Conservation (phyloP, 2,113 vertebrate species). For the Pygoscelis adeliae region DNA sequence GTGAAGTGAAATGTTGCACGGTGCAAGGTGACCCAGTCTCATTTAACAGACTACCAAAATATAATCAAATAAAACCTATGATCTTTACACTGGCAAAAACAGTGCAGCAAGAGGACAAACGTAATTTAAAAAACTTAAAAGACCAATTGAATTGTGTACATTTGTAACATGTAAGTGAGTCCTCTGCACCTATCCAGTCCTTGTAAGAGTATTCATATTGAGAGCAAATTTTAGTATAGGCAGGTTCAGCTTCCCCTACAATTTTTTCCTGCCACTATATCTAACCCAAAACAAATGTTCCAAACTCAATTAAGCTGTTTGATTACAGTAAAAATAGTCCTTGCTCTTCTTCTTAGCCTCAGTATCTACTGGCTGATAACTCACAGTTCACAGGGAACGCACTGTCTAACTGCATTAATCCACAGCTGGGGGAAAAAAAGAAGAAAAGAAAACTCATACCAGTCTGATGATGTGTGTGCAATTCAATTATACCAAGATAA, state of each 20-base stretch:
- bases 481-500: not conserved
- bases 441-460: not conserved
- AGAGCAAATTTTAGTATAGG: not conserved
- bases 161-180: not conserved
- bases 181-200: not conserved
- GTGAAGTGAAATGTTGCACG: constrained; percentile 66
- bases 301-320: constrained; percentile 10
- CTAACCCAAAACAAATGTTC: constrained; percentile 30
- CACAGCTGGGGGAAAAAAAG: not conserved
- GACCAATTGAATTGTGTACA: constrained; percentile 46
- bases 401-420: not conserved
- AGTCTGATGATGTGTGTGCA: not conserved
- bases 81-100: constrained; percentile 71
- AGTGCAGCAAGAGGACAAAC: constrained; percentile 61
- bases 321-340: constrained; percentile 18
- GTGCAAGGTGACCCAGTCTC: constrained; percentile 72
- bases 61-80: constrained; percentile 75
- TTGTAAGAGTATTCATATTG: not conserved
- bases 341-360: not conserved
- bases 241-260: not conserved
- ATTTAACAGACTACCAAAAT: constrained; percentile 75
- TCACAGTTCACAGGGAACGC: not conserved
- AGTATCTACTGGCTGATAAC: not conserved
- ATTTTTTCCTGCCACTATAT: not conserved
- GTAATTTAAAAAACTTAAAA: constrained; percentile 65